Evolutionary conservation across 2,888 invertebrate genomes (phyloP).

Genomic region (Pseudoips prasinana): DNA sequence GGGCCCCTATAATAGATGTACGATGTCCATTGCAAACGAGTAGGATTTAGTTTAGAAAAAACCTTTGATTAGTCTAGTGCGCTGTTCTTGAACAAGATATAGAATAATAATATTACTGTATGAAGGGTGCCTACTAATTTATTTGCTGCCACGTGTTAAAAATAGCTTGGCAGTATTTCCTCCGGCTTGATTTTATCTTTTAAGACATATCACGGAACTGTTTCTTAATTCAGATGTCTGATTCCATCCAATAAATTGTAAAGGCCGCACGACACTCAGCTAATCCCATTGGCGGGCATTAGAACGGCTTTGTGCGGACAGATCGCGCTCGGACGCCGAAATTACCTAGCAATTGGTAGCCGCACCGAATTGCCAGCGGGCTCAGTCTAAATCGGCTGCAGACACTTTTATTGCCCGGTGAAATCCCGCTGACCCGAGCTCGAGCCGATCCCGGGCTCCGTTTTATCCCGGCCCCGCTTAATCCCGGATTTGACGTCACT

Average conservation of each 20-base stretch:
- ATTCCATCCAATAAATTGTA: conserved; percentile 74
- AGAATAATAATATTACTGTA: too few species aligned
- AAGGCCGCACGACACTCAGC: conserved; percentile 70
- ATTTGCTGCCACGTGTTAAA: too few species aligned
- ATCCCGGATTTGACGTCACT: conserved; percentile 82
- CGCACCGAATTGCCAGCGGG: conserved; percentile 74
- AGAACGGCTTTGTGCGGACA: conserved; percentile 78
- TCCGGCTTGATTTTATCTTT: too few species aligned
- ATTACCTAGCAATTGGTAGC: conserved; percentile 81
- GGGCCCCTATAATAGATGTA: conserved; percentile 66
- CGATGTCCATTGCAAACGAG: conserved; percentile 65
- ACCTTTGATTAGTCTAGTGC: conserved; percentile 66
- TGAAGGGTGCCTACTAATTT: too few species aligned
- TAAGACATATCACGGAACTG: conserved; percentile 4
- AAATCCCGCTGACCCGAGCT: conserved; percentile 78
- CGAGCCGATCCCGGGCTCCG: conserved; percentile 66
- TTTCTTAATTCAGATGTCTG: conserved; percentile 57
- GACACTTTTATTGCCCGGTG: conserved; percentile 81
- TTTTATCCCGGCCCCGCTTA: conserved; percentile 76
- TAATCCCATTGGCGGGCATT: conserved; percentile 79
- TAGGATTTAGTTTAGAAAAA: conserved; percentile 68
- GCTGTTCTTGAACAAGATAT: conserved; percentile 21
- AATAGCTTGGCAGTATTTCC: too few species aligned
- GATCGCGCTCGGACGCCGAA: conserved; percentile 76
- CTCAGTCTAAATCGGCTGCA: conserved; percentile 81